Base-by-base conservation (phyloP, 2,113 vertebrate genomes). In the Epinephelus moara region DNA sequence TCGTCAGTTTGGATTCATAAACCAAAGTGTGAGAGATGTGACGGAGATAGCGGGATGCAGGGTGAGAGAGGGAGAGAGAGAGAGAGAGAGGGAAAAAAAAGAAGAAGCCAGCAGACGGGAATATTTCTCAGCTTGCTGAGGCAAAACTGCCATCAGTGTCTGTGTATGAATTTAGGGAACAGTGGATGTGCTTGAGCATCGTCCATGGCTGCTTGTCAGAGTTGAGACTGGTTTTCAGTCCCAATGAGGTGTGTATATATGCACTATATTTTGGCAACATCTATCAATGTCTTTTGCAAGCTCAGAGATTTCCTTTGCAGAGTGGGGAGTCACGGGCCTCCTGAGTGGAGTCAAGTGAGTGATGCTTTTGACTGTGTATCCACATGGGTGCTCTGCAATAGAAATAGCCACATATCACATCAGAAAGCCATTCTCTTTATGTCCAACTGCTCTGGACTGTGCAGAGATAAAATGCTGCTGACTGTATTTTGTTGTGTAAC, bases 1-100 rank as follows among this genome's bases (percentile, higher is more conserved):
- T 63, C 57, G 14, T 88, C 88, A 86, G 57, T 81, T 81, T 91
- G 82, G 80, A 78, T 87, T 85, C 62, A 78, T 75, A 84, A 88
- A 85, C 79, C 84, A 81, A 89, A 89, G 81, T 56, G 14, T 75
- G 67, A 55, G 56, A 81, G 88, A 86, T 87, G 81, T 82, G 74
- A 86, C 42, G 30, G 50, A 84, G 71, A 82, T 68, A 70, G 70
- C 25, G 18, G 61, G 66, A 78, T 83, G 67, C 69, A 75, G 74
- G 70, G 70, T 77, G 76, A 73, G 81, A 78, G 67, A 76, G 27
- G 33, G 40, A 4, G 42, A 7, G 17, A 50, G 23, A 25, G 42
- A 19, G 5, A 30, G 30, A 6, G 33, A 10, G 17, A 50, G 23
- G 2, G 2, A 12, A 42, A 37, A 60, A 49, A 30, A 76, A 30